Percentiles rank a stretch among this genome's conserved stretches.
Evolutionary conservation across 2,888 invertebrate genomes (phyloP).

Genomic region (Tinea trinotella): DNA sequence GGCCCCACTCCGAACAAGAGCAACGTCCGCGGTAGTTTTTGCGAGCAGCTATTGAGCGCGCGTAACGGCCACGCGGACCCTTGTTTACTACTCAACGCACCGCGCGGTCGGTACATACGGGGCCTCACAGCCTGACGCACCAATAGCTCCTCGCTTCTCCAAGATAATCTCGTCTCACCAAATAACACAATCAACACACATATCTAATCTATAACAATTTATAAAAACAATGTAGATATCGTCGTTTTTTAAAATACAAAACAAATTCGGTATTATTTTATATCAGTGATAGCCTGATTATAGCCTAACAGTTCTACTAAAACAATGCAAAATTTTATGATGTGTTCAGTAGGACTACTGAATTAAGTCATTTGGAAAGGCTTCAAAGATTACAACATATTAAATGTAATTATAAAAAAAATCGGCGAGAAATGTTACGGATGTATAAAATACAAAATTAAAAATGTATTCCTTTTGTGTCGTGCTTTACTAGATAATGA

Average conservation of each 20-base stretch:
- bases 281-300: not conserved
- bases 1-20: constrained; percentile 38
- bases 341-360: too few species aligned
- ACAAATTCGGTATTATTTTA: not conserved
- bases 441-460: not conserved
- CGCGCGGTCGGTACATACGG: not conserved
- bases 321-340: too few species aligned
- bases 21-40: constrained; percentile 51
- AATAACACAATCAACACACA: not conserved
- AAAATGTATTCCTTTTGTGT: not conserved
- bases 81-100: constrained; percentile 4
- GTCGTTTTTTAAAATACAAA: not conserved
- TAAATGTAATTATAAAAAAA: not conserved
- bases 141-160: constrained; percentile 1
- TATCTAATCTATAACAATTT: constrained; percentile 3
- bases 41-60: constrained; percentile 39
- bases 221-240: constrained; percentile 14
- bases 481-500: not conserved
- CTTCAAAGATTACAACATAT: too few species aligned
- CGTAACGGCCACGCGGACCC: constrained; percentile 26
- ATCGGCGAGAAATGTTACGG: not conserved
- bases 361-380: too few species aligned
- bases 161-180: not conserved
- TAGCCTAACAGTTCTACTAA: too few species aligned
- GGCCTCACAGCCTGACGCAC: not conserved